Conservation (phyloP, 2,113 vertebrate genomes). For the Pipa parva region DNA sequence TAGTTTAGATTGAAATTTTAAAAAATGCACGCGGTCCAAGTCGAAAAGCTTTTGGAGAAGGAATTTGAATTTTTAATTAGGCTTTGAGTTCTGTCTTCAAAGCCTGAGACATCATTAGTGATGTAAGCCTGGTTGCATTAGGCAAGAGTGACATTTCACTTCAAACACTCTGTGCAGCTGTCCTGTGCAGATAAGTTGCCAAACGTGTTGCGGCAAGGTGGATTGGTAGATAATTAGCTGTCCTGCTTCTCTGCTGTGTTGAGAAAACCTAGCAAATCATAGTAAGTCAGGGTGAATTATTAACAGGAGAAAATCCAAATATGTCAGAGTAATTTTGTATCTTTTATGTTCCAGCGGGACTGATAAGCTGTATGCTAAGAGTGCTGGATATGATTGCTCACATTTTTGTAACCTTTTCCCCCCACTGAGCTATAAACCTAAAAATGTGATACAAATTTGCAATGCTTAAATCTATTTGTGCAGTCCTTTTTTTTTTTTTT, state of each 20-base stretch:
- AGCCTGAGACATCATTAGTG: constrained; percentile 62
- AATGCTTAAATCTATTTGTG: neutral
- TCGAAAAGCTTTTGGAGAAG: constrained; percentile 56
- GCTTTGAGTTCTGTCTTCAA: constrained; percentile 76
- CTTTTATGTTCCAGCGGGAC: constrained; percentile 50
- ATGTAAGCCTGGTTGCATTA: constrained; percentile 58
- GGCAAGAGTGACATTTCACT: constrained; percentile 58
- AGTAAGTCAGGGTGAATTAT: constrained; percentile 49
- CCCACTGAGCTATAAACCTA: constrained; percentile 1
- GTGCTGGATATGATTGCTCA: neutral
- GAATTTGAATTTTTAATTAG: constrained; percentile 80
- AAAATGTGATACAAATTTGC: neutral
- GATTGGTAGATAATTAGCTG: constrained; percentile 67
- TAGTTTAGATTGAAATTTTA: constrained; percentile 45
- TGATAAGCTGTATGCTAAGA: constrained; percentile 50
- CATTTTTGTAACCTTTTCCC: neutral
- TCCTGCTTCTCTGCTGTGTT: constrained; percentile 48
- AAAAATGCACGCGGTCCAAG: constrained; percentile 43
- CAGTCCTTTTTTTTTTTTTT: neutral
- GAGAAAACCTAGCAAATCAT: constrained; percentile 45
- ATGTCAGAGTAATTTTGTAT: constrained; percentile 42
- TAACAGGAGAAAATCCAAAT: constrained; percentile 51
- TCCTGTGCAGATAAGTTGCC: constrained; percentile 65
- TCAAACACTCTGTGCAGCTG: constrained; percentile 67
- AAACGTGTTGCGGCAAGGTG: constrained; percentile 61